Evolutionary conservation across 2,888 invertebrate species (phyloP), one percentile per base, ranked within the genome.

Genomic region (Ecliptopera silaceata): DNA sequence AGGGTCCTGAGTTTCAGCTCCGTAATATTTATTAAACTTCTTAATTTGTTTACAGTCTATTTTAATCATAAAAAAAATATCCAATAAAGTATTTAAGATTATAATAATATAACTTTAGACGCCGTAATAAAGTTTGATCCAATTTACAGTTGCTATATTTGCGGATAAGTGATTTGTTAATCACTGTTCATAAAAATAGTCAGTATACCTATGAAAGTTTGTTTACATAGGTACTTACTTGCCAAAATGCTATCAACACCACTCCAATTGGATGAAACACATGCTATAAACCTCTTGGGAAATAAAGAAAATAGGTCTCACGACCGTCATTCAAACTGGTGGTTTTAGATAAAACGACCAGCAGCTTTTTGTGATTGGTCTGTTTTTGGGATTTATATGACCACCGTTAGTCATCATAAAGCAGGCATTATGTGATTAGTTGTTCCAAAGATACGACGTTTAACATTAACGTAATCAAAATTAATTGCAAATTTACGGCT

Each of bases 251-350:
- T 31, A 22, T 41, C 20, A 50, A 41, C 18, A 31, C 29, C 26
- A 38, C 13, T 32, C 34, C 47, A 26, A 47, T 12, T 39, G 42
- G 15, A 31, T 39, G 34, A n/a, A 15, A 38, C 42, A 38, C 56
- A 38, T 47, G 29, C 46, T 67, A 76, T 74, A 74, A 70, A 75
- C 64, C 76, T 74, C 77, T 44, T 46, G 77, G 77, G 79, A 78
- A 80, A 81, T 81, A 79, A 79, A 79, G 72, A 68, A 75, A 80
- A 84, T 78, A 72, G 75, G 69, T 68, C 75, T 76, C 74, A 73
- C 69, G 79, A 74, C 73, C 73, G 75, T 66, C 77, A 78, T 78
- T 79, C 75, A 72, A 79, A 76, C 71, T 67, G 73, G 65, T 71
- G 70, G 69, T 73, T 71, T 72, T 65, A 77, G 74, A 80, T 79